Evolutionary conservation across 2,113 vertebrate genomes (phyloP).

Genomic region (Mobula hypostoma): DNA sequence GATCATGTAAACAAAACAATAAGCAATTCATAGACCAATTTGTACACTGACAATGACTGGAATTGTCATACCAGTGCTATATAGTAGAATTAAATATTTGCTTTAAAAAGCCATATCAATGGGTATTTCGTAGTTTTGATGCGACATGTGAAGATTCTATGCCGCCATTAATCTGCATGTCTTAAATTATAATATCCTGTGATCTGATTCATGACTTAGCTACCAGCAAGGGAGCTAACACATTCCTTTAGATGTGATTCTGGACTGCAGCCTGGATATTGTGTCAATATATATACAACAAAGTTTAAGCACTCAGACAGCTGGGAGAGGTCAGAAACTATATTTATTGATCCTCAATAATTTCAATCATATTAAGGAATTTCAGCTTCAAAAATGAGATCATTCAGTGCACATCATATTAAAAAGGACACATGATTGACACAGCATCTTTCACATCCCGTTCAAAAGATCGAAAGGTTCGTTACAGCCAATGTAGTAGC

Average conservation of each 20-base stretch:
- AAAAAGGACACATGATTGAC: not conserved
- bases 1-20: not conserved
- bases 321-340: not conserved
- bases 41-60: not conserved
- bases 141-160: not conserved
- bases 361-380: not conserved
- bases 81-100: not conserved
- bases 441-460: no score
- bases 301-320: not conserved
- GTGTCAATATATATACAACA: not conserved
- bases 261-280: not conserved
- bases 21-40: not conserved
- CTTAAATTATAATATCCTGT: not conserved
- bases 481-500: no score
- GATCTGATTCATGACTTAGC: not conserved
- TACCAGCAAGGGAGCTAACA: not conserved
- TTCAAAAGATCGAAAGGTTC: no score
- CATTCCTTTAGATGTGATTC: not conserved
- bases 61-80: not conserved
- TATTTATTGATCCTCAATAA: not conserved
- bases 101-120: not conserved
- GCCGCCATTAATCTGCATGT: not conserved
- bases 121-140: not conserved
- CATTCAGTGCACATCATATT: not conserved
- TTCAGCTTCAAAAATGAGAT: not conserved